phyloP scores from a whole-genome alignment of 2,113 vertebrate species.

The Poicephalus meyeri region DNA sequence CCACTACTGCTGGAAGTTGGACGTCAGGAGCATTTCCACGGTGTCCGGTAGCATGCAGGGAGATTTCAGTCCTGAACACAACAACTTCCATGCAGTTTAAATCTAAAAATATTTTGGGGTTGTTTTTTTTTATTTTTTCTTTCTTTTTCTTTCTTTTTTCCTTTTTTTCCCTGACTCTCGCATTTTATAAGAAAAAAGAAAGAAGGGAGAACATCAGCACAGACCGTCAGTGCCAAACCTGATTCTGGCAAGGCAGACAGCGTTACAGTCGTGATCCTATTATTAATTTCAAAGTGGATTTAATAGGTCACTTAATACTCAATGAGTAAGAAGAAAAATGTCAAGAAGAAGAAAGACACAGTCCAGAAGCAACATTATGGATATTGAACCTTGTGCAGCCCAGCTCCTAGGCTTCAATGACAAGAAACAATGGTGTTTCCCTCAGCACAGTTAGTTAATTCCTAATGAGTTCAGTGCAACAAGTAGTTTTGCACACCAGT shows the following conservation, averaged over 20 bases:
- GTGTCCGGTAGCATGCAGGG: background rate
- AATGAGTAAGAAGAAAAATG: background rate
- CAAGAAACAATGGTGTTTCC: background rate
- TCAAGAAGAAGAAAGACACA: background rate
- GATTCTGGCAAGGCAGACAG: background rate
- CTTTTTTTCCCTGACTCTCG: background rate
- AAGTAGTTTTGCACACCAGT: rapidly evolving
- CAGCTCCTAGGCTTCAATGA: background rate
- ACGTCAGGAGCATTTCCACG: constrained; percentile 48
- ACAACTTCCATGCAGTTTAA: background rate
- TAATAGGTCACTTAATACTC: background rate
- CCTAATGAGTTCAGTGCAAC: background rate
- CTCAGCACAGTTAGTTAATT: background rate
- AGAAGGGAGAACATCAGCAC: background rate
- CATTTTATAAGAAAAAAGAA: background rate
- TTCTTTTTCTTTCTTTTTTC: too few relatives aligned
- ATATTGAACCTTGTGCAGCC: background rate
- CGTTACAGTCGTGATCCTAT: background rate
- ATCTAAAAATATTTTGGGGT: background rate
- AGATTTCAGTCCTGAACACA: background rate
- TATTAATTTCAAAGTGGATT: constrained; percentile 23
- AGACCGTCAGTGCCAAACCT: background rate
- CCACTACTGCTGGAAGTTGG: background rate
- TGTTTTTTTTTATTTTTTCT: rapidly evolving
- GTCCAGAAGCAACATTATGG: background rate